Percentiles rank a stretch among this genome's conserved stretches.
Evolutionary conservation across 2,797 vertebrate species (phyloP).

Genomic region (Cyclura pinguis): DNA sequence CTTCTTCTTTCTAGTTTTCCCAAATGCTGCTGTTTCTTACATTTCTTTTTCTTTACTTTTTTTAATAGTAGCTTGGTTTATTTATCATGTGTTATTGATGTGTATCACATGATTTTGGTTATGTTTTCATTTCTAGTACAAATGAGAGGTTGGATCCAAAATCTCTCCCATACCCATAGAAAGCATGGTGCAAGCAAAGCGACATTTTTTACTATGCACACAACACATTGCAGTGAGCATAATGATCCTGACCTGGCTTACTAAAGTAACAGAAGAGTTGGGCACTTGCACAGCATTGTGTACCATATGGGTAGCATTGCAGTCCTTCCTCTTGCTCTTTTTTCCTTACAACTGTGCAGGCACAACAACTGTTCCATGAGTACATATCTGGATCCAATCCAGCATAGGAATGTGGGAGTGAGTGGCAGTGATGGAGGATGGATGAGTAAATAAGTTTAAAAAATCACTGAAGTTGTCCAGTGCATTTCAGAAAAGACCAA

Average conservation of each 20-base stretch:
- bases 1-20: neutral
- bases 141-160: neutral
- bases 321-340: too few species aligned
- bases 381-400: neutral
- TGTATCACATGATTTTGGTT: neutral
- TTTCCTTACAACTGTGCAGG: neutral
- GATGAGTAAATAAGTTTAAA: conserved; percentile 1
- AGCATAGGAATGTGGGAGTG: neutral
- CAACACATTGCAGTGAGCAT: neutral
- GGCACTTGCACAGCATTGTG: neutral
- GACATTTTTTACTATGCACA: neutral
- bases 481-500: neutral
- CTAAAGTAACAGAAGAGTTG: neutral
- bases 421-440: too few species aligned
- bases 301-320: too few species aligned
- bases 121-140: neutral
- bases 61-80: neutral
- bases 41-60: too few species aligned
- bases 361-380: neutral
- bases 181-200: neutral
- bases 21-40: neutral
- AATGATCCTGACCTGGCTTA: neutral
- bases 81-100: neutral
- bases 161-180: neutral
- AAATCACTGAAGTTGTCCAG: neutral